Evolutionary conservation across 2,113 vertebrate species (phyloP).

Genomic region (Crotalus horridus): DNA sequence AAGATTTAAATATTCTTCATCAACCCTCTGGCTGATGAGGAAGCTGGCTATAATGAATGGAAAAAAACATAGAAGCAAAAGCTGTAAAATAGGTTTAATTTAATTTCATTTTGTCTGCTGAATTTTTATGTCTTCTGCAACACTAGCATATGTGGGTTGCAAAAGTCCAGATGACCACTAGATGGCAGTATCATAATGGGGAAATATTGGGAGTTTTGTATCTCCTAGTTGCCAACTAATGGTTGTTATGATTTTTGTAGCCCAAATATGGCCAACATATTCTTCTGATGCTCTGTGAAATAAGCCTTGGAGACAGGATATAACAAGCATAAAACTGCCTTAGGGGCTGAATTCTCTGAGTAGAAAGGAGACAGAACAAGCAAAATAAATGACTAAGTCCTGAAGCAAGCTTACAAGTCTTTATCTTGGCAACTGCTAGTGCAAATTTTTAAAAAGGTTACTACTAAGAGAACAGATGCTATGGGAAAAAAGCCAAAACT

Average conservation of each 20-base stretch:
- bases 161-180: neutral
- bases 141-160: neutral
- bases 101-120: neutral
- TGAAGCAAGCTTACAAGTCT: neutral
- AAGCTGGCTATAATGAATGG: neutral
- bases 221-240: neutral
- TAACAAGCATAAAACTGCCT: neutral
- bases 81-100: neutral
- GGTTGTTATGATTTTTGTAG: neutral
- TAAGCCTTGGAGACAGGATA: neutral
- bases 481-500: neutral
- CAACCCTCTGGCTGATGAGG: neutral
- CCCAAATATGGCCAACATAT: neutral
- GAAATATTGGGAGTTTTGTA: neutral
- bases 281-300: neutral
- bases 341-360: neutral
- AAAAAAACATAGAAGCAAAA: neutral
- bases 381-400: neutral
- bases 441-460: neutral
- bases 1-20: neutral
- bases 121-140: neutral
- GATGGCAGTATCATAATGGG: neutral
- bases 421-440: neutral
- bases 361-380: neutral
- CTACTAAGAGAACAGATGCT: neutral